A percentile compares a stretch with the other conserved stretches of the same genome.
These are phyloP conservation scores for Galagoides demidoff DNA, from an alignment of 2,797 vertebrate genomes.

Conservation along the genomic window DNA sequence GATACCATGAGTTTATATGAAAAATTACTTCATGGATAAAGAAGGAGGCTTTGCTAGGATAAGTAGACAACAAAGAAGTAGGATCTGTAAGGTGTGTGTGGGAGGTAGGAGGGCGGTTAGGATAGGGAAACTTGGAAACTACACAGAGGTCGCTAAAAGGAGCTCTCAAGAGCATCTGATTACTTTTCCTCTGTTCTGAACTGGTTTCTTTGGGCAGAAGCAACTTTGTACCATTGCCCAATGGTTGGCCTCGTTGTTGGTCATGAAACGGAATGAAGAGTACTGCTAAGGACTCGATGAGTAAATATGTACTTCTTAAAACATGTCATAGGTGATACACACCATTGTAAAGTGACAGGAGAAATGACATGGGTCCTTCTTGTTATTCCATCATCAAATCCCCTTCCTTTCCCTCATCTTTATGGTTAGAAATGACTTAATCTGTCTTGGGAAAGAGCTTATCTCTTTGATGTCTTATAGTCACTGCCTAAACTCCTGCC, in stretches of 20 bases:
- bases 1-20: background rate
- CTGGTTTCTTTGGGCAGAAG: background rate
- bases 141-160: background rate
- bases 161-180: background rate
- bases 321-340: background rate
- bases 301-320: background rate
- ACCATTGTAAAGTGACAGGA: background rate
- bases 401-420: background rate
- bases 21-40: background rate
- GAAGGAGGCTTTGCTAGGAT: background rate
- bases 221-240: background rate
- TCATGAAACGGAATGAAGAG: background rate
- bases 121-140: no score
- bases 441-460: background rate
- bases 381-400: background rate
- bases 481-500: background rate
- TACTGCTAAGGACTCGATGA: background rate
- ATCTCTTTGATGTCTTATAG: background rate
- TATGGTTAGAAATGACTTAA: background rate
- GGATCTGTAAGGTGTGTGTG: background rate
- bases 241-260: background rate
- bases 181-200: background rate
- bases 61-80: background rate
- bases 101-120: background rate
- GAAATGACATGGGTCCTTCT: background rate